phyloP scores from a whole-genome alignment of 1,140 invertebrate genomes.

The Scaptomyza pallida region DNA sequence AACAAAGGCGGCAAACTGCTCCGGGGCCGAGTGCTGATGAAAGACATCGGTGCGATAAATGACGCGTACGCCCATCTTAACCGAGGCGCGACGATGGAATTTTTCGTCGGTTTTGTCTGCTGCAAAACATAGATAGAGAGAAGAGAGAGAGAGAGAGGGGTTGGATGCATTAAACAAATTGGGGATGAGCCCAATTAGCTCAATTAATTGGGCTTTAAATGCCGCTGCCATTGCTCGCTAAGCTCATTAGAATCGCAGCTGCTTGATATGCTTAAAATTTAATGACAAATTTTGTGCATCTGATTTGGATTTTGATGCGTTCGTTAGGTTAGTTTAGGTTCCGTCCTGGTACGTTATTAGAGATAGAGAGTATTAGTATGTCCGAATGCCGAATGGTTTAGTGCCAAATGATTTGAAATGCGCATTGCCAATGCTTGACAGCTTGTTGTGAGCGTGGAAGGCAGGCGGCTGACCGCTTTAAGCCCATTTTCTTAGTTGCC shows the following conservation, averaged over 20 bases:
- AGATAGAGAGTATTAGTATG: too few relatives aligned
- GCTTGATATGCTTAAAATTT: conserved; percentile 4
- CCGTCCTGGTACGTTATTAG: too few relatives aligned
- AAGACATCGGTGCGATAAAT: conserved; percentile 81
- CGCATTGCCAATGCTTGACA: conserved; percentile 33
- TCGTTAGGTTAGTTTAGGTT: conserved; percentile 16
- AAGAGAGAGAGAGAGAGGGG: not conserved
- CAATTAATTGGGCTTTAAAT: conserved; percentile 24
- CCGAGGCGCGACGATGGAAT: conserved; percentile 78
- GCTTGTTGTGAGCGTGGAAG: conserved; percentile 26
- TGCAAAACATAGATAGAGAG: conserved; percentile 18
- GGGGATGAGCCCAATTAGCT: not conserved
- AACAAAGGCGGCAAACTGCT: conserved; percentile 67
- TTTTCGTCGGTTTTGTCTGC: conserved; percentile 82
- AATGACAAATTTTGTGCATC: conserved; percentile 27
- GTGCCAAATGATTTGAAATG: conserved; percentile 58
- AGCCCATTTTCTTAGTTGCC: conserved; percentile 32
- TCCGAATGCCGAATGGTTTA: conserved; percentile 9
- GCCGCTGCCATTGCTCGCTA: conserved; percentile 55
- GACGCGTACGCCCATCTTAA: conserved; percentile 80
- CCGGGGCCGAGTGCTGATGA: conserved; percentile 50
- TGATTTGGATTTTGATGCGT: conserved; percentile 3
- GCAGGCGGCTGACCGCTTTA: conserved; percentile 59
- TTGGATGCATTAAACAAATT: not conserved
- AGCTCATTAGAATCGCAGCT: conserved; percentile 17